Evolutionary conservation across 30 jellyfish, hydroid and myxozoan species (phyloP), one percentile per base, ranked within the genome.

Genomic region (Sanderia malayensis): DNA sequence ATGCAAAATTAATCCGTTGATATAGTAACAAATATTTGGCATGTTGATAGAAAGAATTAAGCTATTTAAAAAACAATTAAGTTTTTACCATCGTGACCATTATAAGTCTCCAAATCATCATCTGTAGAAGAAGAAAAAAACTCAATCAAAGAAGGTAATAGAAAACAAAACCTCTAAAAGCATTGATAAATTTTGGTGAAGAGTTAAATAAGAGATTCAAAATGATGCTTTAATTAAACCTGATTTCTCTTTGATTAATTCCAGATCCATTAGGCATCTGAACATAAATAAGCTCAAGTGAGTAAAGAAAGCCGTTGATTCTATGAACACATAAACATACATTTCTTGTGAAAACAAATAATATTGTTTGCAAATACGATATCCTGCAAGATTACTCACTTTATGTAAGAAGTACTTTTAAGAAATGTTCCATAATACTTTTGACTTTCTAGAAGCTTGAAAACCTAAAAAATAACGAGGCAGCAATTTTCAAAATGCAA

Each of bases 371-470:
- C n/a, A n/a, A n/a, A n/a, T n/a, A n/a, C n/a, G n/a, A n/a, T n/a
- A n/a, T n/a, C n/a, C n/a, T n/a, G 24, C 19, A 8, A 21, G 79
- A 20, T 1, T 30, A 46, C 94, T 75, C 74, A 88, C 97, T 92
- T 92, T 55, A 92, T 70, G 69, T 92, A 92, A 4, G 99, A 67
- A 1, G 96, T 80, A 41, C 99, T 92, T 80, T 80, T 80, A 10
- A 92, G 74, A 66, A 92, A 92, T 9, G 99, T 52, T 17, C 99
- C 99, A 86, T 84, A 92, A 65, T 92, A 92, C 33, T 92, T 92
- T 52, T 59, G 96, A 74, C 96, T 80, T 32, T 81, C 95, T 66
- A 92, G 44, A 18, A 92, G 60, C 70, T 92, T 92, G 63, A 86
- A 71, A 28, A 84, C 96, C 97, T 88, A 46, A 60, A 62, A 7